Evolutionary conservation across 1,140 invertebrate species (phyloP).

Genomic region (Drosophila nikananu): DNA sequence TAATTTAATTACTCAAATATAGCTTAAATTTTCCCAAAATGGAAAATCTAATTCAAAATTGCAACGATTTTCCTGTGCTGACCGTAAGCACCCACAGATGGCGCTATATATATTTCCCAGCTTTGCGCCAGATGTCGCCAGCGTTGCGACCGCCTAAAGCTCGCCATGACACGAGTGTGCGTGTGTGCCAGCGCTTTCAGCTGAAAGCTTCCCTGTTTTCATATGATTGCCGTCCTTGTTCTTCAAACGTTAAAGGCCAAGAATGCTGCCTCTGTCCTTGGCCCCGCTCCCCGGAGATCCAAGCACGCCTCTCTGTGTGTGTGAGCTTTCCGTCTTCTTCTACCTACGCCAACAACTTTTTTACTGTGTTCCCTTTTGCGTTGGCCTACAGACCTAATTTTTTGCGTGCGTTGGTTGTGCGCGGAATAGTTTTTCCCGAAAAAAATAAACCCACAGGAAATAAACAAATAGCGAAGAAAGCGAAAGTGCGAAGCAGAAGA

Average conservation of each 20-base stretch:
- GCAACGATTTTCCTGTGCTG: neutral
- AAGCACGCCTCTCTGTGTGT: constrained; percentile 10
- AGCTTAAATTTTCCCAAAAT: neutral
- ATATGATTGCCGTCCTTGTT: constrained; percentile 85
- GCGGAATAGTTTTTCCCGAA: constrained; percentile 75
- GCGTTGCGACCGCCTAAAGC: constrained; percentile 3
- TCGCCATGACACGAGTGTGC: neutral
- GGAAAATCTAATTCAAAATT: neutral
- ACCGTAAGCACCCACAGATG: neutral
- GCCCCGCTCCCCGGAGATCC: constrained; percentile 56
- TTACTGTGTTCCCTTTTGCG: constrained; percentile 79
- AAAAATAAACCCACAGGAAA: constrained; percentile 69
- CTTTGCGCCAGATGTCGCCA: constrained; percentile 5
- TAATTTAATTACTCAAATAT: neutral
- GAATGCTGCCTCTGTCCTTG: constrained; percentile 74
- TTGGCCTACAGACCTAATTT: constrained; percentile 85
- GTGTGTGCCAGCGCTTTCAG: constrained; percentile 58
- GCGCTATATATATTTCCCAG: neutral
- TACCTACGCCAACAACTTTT: constrained; percentile 82
- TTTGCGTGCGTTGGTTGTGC: constrained; percentile 71
- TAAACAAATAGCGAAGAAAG: constrained; percentile 55
- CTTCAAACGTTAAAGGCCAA: constrained; percentile 85
- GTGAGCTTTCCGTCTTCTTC: constrained; percentile 75
- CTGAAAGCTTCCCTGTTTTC: constrained; percentile 55
- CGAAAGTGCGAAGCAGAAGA: constrained; percentile 28